Percentiles rank a stretch among this genome's conserved stretches.
phyloP scores from a whole-genome alignment of 2,888 invertebrate species.

The Acanthosoma haemorrhoidale region DNA sequence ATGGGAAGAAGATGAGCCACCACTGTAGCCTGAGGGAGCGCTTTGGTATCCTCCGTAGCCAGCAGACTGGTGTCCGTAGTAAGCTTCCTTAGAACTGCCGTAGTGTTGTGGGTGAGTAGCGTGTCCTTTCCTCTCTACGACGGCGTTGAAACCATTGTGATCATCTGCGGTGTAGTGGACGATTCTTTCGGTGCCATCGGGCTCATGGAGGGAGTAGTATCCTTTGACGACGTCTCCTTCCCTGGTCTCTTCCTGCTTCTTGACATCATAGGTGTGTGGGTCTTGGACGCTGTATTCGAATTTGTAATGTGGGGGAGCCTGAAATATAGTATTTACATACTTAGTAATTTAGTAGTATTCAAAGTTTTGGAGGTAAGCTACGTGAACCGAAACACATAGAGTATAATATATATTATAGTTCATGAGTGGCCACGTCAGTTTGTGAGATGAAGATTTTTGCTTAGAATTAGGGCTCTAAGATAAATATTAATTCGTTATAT shows the following conservation, averaged over 20 bases:
- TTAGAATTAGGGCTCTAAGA: no score
- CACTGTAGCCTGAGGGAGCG: background rate
- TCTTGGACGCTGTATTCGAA: conserved; percentile 36
- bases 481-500: no score
- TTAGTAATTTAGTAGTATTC: no score
- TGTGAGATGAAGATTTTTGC: no score
- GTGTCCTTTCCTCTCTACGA: conserved; percentile 40
- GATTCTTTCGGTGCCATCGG: conserved; percentile 28
- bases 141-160: conserved; percentile 43
- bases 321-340: background rate
- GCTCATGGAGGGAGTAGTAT: conserved; percentile 33
- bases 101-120: background rate
- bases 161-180: conserved; percentile 31
- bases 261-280: conserved; percentile 33
- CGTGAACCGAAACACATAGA: no score
- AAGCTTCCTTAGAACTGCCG: background rate
- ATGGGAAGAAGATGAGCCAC: background rate
- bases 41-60: background rate
- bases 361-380: no score
- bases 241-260: conserved; percentile 33
- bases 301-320: conserved; percentile 33
- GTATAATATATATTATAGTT: no score
- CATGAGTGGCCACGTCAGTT: no score
- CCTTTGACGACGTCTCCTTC: conserved; percentile 36
- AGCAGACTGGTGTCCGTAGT: background rate